Conservation (phyloP, 2,888 invertebrate species). For the Aphidius colemani region DNA sequence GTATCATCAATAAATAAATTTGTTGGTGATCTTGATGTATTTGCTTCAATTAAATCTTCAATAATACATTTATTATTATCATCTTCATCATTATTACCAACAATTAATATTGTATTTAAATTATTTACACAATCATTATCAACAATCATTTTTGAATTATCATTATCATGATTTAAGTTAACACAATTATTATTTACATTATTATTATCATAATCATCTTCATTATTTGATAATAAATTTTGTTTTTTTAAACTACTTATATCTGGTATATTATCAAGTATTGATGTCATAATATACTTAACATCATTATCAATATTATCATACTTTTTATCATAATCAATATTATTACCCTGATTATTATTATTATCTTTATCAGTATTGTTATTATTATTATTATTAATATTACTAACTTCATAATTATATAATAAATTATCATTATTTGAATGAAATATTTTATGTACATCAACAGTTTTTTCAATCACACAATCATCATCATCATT, state of each 20-base stretch:
- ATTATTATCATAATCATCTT: background rate
- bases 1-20: constrained; percentile 40
- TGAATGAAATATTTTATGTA: background rate
- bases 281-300: background rate
- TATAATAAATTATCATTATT: background rate
- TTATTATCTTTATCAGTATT: constrained; percentile 3
- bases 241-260: no score
- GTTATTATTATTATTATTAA: background rate
- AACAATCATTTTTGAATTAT: background rate
- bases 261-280: no score
- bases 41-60: constrained; percentile 19
- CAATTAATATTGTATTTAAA: background rate
- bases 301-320: constrained; percentile 1
- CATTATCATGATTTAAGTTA: background rate
- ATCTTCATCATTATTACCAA: background rate
- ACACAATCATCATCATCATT: constrained; percentile 8
- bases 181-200: background rate
- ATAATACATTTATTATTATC: constrained; percentile 16
- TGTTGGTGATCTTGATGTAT: constrained; percentile 34
- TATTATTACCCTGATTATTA: constrained; percentile 8
- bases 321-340: background rate
- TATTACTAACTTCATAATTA: constrained; percentile 8
- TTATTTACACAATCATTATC: no score
- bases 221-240: background rate
- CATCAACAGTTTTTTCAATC: constrained; percentile 16